Conservation (phyloP, 1,140 invertebrate genomes). For the Drosophila sechellia region DNA sequence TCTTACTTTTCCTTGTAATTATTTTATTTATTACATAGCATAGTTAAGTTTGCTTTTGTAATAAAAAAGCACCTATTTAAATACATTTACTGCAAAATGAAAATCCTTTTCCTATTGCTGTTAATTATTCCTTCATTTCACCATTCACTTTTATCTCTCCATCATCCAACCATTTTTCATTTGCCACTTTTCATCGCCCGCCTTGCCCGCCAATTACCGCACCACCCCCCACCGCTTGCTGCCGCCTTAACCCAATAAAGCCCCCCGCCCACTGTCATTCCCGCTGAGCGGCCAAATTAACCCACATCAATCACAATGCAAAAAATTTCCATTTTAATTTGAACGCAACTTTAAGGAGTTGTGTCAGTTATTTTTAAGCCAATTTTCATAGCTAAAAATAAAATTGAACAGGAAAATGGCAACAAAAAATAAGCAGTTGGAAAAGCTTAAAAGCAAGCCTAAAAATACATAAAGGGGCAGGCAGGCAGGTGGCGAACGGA, state of each 20-base stretch:
- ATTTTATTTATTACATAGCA: too few species aligned
- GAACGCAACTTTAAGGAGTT: slow-evolving; percentile 15
- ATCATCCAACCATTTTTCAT: slow-evolving; percentile 29
- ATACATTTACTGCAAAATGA: background rate
- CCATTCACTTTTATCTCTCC: slow-evolving; percentile 43
- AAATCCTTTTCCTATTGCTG: background rate
- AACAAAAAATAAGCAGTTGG: background rate
- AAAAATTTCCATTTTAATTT: slow-evolving; percentile 42
- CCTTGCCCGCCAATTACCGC: slow-evolving; percentile 11
- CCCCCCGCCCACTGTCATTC: slow-evolving; percentile 6
- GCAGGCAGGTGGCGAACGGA: background rate
- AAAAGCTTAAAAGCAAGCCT: slow-evolving; percentile 24
- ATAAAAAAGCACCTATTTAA: background rate
- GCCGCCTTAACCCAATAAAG: background rate
- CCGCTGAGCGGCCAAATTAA: slow-evolving; percentile 49
- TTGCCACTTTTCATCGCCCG: slow-evolving; percentile 40
- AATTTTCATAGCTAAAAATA: slow-evolving; percentile 40
- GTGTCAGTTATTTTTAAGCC: slow-evolving; percentile 36
- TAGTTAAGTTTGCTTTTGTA: too few species aligned
- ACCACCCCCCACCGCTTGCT: background rate
- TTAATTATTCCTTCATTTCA: slow-evolving; percentile 22
- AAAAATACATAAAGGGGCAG: slow-evolving; percentile 17
- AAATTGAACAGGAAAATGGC: background rate
- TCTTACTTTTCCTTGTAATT: too few species aligned
- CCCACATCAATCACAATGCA: slow-evolving; percentile 45